Percentiles rank a stretch among this genome's conserved stretches.
phyloP scores from a whole-genome alignment of 64 coral and sea anemone genomes.

The Montipora cactus region DNA sequence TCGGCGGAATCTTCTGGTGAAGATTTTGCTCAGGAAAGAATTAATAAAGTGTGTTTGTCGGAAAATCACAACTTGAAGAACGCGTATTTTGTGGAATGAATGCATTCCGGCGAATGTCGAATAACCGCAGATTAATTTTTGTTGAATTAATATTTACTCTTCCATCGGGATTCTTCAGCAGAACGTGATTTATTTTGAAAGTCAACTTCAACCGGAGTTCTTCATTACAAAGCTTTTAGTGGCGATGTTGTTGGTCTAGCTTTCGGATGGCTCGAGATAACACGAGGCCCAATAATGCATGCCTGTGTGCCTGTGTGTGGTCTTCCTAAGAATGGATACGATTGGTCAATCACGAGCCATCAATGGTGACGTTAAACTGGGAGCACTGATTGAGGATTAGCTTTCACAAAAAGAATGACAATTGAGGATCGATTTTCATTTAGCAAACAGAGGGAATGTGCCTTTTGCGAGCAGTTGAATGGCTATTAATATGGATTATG shows the following conservation, averaged over 20 bases:
- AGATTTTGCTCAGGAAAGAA: background rate
- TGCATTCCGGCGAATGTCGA: background rate
- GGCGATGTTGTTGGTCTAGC: conserved; percentile 11
- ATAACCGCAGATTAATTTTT: background rate
- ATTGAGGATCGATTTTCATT: conserved; percentile 24
- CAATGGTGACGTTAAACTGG: conserved; percentile 31
- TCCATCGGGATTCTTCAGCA: background rate
- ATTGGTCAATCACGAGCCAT: background rate
- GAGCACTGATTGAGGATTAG: background rate
- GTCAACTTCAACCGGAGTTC: conserved; percentile 9
- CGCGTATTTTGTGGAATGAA: conserved; percentile 37
- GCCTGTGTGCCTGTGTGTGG: conserved; percentile 9
- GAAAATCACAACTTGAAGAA: background rate
- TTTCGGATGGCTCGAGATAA: conserved; percentile 32
- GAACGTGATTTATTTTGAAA: conserved; percentile 25
- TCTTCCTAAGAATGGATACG: background rate
- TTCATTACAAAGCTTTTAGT: conserved; percentile 31
- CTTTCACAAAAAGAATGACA: conserved; percentile 31
- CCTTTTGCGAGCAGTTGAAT: conserved; percentile 7
- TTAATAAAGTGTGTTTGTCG: background rate
- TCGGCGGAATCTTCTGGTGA: background rate
- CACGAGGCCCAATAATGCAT: background rate
- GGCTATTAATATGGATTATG: conserved; percentile 35
- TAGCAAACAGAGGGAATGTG: conserved; percentile 15
- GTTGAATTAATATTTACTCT: background rate